Base-by-base conservation (phyloP, 2,113 vertebrate species). In the Actenoides hombroni region DNA sequence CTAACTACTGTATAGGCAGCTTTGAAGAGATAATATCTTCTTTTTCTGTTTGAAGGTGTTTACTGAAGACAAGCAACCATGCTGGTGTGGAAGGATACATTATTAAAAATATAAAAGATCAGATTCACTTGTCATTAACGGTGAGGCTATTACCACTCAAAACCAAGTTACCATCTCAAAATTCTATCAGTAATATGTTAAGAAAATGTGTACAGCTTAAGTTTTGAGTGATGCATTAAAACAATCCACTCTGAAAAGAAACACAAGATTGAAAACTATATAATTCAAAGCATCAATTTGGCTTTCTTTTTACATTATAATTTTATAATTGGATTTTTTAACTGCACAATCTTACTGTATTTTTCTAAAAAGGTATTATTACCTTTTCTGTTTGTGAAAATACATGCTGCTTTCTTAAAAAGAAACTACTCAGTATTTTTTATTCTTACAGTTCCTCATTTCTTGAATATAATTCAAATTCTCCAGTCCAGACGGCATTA, bases 71-170 rank as follows among this genome's bases (percentile, higher is more conserved):
- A 93, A 99, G 99, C 94, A 98, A 98, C 86, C 99, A 99, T 83
- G 97, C 98, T 67, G 99, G 99, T 42, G 98, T 99, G 65, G 98
- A 99, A 94, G 98, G 99, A 87, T 98, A 98, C 70, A 97, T 99
- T 82, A 98, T 99, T 92, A 99, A 99, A 88, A 99, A 99, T 92
- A 99, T 99, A 92, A 99, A 98, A 97, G 99, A 98, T 96, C 98
- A 99, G 93, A 98, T 99, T 68, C 98, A 99, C 69, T 81, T 97
- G 29, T 98, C 98, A 1, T 95, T 98, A 88, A 98, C 95, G 99
- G 99, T 99, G 97, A 98, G 97, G 83, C 31, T 64, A 57, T 54
- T 79, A 35, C 51, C 49, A 37, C 25, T 92, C 35, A 51, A 87
- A 69, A 28, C 0, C 11, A 53, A 91, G 14, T 26, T 77, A 14